Conservation (phyloP, 2,888 invertebrate species). For the Mythimna albipuncta region DNA sequence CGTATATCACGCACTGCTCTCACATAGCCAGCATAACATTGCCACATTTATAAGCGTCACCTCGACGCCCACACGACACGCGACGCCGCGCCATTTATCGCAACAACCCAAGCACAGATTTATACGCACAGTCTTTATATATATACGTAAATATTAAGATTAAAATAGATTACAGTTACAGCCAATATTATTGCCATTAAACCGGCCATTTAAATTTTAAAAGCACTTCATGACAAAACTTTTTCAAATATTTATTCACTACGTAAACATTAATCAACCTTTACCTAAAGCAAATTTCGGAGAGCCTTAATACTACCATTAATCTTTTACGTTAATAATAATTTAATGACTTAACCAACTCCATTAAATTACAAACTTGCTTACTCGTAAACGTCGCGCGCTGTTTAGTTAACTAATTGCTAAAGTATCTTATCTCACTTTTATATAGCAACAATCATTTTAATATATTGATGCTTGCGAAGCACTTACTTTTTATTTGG, state of each 20-base stretch:
- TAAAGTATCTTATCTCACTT: constrained; percentile 61
- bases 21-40: constrained; percentile 40
- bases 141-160: constrained; percentile 8
- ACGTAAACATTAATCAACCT: constrained; percentile 63
- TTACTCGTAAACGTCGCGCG: constrained; percentile 67
- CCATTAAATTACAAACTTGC: constrained; percentile 74
- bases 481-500: constrained; percentile 29
- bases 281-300: constrained; percentile 60
- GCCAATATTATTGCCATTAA: constrained; percentile 15
- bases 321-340: constrained; percentile 72
- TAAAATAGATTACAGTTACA: constrained; percentile 15
- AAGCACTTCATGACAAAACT: constrained; percentile 46
- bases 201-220: constrained; percentile 12
- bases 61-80: constrained; percentile 41
- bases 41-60: constrained; percentile 49
- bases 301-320: constrained; percentile 66
- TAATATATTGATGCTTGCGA: constrained; percentile 23
- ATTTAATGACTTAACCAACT: constrained; percentile 76
- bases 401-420: constrained; percentile 67
- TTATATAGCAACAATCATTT: constrained; percentile 57
- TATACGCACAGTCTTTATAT: constrained; percentile 22
- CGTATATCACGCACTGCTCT: constrained; percentile 7
- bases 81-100: constrained; percentile 50
- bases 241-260: constrained; percentile 63
- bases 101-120: constrained; percentile 42